Conservation (phyloP, 1,140 invertebrate genomes). For the Zeugodacus cucurbitae region DNA sequence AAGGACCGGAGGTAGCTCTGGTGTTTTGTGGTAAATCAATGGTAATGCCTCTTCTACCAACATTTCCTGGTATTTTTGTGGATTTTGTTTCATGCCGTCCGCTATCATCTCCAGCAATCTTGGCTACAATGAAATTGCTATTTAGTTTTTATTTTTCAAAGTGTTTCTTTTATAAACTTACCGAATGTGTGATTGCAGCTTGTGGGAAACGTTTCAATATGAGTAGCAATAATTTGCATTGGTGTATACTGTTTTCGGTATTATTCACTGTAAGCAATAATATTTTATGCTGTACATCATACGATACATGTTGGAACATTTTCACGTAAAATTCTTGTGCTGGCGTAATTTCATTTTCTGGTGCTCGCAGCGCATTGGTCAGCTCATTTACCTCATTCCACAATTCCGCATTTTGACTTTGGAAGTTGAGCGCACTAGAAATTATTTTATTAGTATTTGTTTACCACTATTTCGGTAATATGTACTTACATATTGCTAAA, state of each 20-base stretch:
- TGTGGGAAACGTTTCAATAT: slow-evolving; percentile 84
- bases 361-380: slow-evolving; percentile 76
- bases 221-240: slow-evolving; percentile 82
- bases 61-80: slow-evolving; percentile 59
- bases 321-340: slow-evolving; percentile 70
- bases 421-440: slow-evolving; percentile 65
- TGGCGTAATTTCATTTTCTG: slow-evolving; percentile 65
- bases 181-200: slow-evolving; percentile 80
- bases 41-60: slow-evolving; percentile 63
- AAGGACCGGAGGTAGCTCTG: slow-evolving; percentile 52
- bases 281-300: slow-evolving; percentile 80
- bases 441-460: neutral
- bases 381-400: slow-evolving; percentile 85
- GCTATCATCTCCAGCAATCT: slow-evolving; percentile 60
- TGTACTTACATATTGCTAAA: slow-evolving; percentile 73
- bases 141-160: slow-evolving; percentile 65
- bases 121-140: slow-evolving; percentile 71
- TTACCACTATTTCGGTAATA: neutral
- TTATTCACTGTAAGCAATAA: slow-evolving; percentile 85
- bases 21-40: slow-evolving; percentile 60
- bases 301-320: slow-evolving; percentile 76
- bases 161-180: slow-evolving; percentile 66
- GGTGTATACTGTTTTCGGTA: slow-evolving; percentile 87
- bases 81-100: slow-evolving; percentile 58
- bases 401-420: slow-evolving; percentile 70